Percentiles rank a stretch among this genome's conserved stretches.
Evolutionary conservation across 1,140 invertebrate genomes (phyloP).

Genomic region (Zophobas atratus): DNA sequence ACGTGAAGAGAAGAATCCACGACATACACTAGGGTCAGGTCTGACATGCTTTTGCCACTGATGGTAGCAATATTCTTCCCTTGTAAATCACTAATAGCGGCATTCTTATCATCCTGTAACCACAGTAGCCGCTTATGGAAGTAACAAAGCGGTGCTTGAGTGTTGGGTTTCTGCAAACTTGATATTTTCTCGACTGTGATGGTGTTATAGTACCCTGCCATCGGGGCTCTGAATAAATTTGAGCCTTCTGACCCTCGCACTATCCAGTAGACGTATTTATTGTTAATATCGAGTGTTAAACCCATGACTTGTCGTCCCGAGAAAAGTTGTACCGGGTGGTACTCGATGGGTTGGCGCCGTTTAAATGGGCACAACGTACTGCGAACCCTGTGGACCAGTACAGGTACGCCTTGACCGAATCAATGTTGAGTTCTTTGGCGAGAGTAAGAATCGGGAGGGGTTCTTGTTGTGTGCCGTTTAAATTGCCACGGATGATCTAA

Average conservation of each 20-base stretch:
- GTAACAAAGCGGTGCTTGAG: slow-evolving; percentile 80
- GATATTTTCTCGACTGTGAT: slow-evolving; percentile 65
- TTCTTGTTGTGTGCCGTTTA: slow-evolving; percentile 80
- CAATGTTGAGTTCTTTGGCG: slow-evolving; percentile 86
- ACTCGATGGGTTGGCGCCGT: slow-evolving; percentile 81
- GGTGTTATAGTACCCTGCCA: slow-evolving; percentile 70
- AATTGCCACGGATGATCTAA: slow-evolving; percentile 78
- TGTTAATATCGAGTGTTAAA: slow-evolving; percentile 83
- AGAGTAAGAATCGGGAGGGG: slow-evolving; percentile 83
- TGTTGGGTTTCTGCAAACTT: slow-evolving; percentile 70
- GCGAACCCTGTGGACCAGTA: slow-evolving; percentile 91
- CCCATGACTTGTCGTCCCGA: slow-evolving; percentile 88
- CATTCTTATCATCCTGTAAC: slow-evolving; percentile 83
- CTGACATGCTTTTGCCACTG: slow-evolving; percentile 73
- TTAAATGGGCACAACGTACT: slow-evolving; percentile 84
- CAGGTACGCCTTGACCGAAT: slow-evolving; percentile 85
- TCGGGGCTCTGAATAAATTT: slow-evolving; percentile 78
- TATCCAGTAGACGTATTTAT: slow-evolving; percentile 84
- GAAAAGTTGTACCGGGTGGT: slow-evolving; percentile 83
- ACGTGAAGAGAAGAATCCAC: slow-evolving; percentile 79
- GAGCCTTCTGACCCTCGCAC: slow-evolving; percentile 83
- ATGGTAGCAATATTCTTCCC: slow-evolving; percentile 84
- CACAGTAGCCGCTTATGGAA: slow-evolving; percentile 86
- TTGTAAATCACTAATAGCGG: slow-evolving; percentile 83
- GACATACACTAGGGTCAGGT: slow-evolving; percentile 81